A percentile compares a stretch with the other conserved stretches of the same genome.
These are phyloP conservation scores for Hydrolagus colliei DNA, from an alignment of 2,797 vertebrate genomes.

Conservation along the genomic window DNA sequence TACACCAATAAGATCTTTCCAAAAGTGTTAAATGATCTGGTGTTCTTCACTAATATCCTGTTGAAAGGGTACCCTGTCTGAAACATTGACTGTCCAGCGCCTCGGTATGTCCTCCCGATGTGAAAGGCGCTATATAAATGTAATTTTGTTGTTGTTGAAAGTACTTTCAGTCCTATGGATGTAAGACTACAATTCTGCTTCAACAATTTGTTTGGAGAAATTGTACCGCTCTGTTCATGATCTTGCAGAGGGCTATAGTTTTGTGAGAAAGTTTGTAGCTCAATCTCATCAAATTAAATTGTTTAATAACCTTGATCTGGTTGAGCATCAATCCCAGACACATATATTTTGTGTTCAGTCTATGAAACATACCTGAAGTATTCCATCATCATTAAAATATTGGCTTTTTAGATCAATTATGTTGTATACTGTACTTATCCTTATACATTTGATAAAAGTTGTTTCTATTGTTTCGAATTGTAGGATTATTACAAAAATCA, in stretches of 20 bases:
- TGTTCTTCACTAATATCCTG: background rate
- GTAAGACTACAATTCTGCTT: background rate
- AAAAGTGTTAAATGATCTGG: background rate
- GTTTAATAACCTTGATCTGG: background rate
- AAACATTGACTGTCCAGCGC: too few species aligned
- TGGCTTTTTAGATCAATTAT: background rate
- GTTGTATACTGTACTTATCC: background rate
- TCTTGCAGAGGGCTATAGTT: background rate
- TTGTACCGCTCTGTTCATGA: background rate
- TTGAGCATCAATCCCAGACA: background rate
- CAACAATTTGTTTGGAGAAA: background rate
- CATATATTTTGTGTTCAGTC: background rate
- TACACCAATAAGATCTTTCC: background rate
- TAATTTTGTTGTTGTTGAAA: background rate
- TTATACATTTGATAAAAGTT: background rate
- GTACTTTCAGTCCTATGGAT: background rate
- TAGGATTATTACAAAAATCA: too few species aligned
- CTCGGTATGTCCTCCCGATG: too few species aligned
- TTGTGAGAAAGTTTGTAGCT: background rate
- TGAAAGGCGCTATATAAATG: too few species aligned
- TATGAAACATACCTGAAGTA: background rate
- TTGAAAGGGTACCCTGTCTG: background rate
- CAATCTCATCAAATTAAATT: background rate
- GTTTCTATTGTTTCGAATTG: too few species aligned
- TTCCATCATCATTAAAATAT: background rate